Evolutionary conservation across 2,113 vertebrate genomes (phyloP).

Genomic region (Tyto alba): DNA sequence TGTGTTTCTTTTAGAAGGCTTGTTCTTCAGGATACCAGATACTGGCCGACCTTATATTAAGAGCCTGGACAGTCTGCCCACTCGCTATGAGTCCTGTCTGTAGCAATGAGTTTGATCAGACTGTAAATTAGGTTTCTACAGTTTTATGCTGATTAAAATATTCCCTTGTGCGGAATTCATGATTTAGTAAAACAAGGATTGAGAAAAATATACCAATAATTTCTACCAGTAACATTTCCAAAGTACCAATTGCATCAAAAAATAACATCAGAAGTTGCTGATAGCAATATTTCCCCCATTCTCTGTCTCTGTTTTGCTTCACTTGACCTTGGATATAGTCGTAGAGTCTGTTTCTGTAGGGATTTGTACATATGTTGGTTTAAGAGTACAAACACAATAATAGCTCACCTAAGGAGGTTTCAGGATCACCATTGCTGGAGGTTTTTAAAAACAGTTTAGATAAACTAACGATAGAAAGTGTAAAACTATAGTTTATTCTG

Average conservation of each 20-base stretch:
- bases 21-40: neutral
- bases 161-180: neutral
- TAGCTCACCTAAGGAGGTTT: neutral
- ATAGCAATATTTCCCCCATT: neutral
- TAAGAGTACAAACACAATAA: neutral
- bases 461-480: neutral
- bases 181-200: neutral
- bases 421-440: neutral
- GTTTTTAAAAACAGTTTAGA: neutral
- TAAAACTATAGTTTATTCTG: neutral
- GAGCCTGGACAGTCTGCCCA: neutral
- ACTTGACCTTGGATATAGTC: neutral
- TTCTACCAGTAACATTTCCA: neutral
- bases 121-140: neutral
- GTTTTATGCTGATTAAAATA: neutral
- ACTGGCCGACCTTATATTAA: neutral
- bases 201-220: neutral
- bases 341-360: neutral
- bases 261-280: neutral
- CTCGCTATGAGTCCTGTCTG: neutral
- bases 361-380: neutral
- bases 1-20: neutral
- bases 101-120: neutral
- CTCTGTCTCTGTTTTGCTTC: neutral
- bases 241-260: neutral